A percentile compares a stretch with the other conserved stretches of the same genome.
These are phyloP conservation scores for Dipodomys ordii DNA, from an alignment of 2,113 vertebrate species.

Conservation along the genomic window DNA sequence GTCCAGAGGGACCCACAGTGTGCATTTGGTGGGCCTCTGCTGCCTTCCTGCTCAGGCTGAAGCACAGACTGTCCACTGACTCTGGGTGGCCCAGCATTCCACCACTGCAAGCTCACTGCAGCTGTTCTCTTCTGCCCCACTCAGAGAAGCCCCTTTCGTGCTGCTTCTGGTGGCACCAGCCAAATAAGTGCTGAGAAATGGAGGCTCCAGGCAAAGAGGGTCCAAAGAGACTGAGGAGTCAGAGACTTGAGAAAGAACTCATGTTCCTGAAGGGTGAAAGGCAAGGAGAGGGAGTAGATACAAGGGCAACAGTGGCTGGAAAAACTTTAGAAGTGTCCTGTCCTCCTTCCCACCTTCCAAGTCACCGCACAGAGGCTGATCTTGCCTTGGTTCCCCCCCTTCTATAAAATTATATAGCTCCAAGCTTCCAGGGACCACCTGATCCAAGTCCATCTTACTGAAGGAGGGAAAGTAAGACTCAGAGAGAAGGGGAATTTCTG, in stretches of 20 bases:
- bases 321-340: neutral
- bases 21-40: neutral
- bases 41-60: slow-evolving; percentile 42
- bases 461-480: neutral
- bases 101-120: neutral
- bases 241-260: neutral
- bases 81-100: neutral
- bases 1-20: slow-evolving; percentile 60
- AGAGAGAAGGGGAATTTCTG: neutral
- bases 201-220: neutral
- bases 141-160: neutral
- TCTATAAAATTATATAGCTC: neutral
- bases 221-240: neutral
- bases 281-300: neutral
- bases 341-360: neutral
- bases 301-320: neutral
- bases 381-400: neutral
- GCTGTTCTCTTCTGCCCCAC: slow-evolving; percentile 57
- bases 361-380: neutral
- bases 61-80: slow-evolving; percentile 31
- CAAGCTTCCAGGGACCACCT: neutral
- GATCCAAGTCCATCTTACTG: neutral
- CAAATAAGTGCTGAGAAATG: slow-evolving; percentile 10
- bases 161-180: neutral
- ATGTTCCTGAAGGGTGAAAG: neutral